phyloP scores from a whole-genome alignment of 2,113 vertebrate genomes.

The Cepphus grylle region DNA sequence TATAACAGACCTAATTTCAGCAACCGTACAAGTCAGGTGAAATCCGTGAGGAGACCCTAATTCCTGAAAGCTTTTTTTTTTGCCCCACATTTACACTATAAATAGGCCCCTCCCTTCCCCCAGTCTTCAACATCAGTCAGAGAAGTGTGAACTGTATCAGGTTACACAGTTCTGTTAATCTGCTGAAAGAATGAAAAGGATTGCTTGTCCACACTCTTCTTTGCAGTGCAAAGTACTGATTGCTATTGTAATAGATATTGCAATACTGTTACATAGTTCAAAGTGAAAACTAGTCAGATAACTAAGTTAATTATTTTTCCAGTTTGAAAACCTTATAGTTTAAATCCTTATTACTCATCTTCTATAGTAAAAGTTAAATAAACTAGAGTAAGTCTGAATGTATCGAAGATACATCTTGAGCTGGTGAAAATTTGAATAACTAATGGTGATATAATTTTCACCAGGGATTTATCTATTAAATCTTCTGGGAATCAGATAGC shows the following conservation, averaged over 20 bases:
- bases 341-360: neutral
- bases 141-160: neutral
- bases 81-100: fast-evolving
- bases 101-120: neutral
- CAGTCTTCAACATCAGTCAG: neutral
- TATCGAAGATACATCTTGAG: neutral
- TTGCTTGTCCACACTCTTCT: neutral
- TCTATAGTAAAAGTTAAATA: neutral
- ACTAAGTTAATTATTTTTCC: neutral
- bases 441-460: neutral
- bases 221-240: neutral
- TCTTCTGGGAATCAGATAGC: neutral
- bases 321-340: neutral
- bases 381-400: neutral
- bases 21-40: neutral
- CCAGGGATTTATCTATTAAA: neutral
- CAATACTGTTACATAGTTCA: neutral
- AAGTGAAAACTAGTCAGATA: neutral
- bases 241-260: neutral
- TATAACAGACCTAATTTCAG: neutral
- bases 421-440: neutral
- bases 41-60: neutral
- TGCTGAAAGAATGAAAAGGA: neutral
- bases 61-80: neutral
- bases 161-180: neutral